These are phyloP conservation scores for Leptothorax acervorum DNA, from an alignment of 2,888 invertebrate genomes.

Conservation along the genomic window DNA sequence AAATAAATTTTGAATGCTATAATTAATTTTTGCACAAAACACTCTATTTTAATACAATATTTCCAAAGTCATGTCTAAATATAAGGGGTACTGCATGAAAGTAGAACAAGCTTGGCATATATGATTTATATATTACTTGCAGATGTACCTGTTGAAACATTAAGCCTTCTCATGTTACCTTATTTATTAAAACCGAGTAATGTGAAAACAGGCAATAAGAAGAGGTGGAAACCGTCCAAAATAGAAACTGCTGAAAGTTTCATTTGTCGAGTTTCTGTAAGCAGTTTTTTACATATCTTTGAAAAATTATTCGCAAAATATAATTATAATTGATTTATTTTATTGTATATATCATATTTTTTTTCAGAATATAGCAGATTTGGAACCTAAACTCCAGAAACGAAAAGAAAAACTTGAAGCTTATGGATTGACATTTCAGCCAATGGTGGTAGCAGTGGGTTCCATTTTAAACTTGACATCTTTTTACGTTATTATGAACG, in stretches of 20 bases:
- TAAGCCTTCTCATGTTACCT: neutral
- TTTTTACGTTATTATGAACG: slow-evolving; percentile 17
- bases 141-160: neutral
- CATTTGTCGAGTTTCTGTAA: slow-evolving; percentile 13
- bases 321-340: neutral
- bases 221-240: neutral
- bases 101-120: too few relatives aligned
- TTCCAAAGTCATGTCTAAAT: too few relatives aligned
- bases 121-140: neutral
- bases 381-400: slow-evolving; percentile 24
- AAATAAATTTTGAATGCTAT: too few relatives aligned
- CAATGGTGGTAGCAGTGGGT: slow-evolving; percentile 5
- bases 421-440: slow-evolving; percentile 2
- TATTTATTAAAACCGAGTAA: neutral
- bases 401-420: slow-evolving; percentile 14
- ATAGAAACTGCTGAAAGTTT: neutral
- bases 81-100: too few relatives aligned
- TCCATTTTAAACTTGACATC: neutral
- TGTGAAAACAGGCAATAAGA: slow-evolving; percentile 7
- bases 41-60: neutral
- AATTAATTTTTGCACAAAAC: too few relatives aligned
- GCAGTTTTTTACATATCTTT: neutral
- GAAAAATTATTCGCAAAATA: neutral
- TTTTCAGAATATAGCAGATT: slow-evolving; percentile 16
- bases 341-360: neutral